A percentile compares a stretch with the other conserved stretches of the same genome.
phyloP scores from a whole-genome alignment of 2,888 invertebrate genomes.

The Drosophila vallismaia region DNA sequence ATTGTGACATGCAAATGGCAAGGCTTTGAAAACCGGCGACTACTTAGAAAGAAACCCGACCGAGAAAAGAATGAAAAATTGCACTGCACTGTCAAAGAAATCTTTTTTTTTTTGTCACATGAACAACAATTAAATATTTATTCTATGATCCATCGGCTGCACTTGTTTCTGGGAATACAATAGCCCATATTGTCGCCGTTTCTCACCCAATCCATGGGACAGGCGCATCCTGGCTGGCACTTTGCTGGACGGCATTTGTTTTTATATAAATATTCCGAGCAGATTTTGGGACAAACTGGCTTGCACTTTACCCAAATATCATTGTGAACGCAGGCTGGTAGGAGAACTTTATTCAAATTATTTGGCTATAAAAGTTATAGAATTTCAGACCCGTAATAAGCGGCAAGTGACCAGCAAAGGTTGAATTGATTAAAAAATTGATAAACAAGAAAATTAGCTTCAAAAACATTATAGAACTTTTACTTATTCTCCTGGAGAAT shows the following conservation, averaged over 20 bases:
- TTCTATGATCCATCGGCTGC: constrained; percentile 21
- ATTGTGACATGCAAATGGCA: constrained; percentile 69
- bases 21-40: constrained; percentile 28
- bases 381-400: neutral
- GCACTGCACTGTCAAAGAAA: neutral
- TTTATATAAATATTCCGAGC: neutral
- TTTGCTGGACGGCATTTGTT: constrained; percentile 8
- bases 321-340: constrained; percentile 6
- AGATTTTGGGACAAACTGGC: constrained; percentile 20
- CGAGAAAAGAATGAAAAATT: neutral
- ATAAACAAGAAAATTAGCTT: neutral
- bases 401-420: neutral
- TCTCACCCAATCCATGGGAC: constrained; percentile 8
- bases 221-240: constrained; percentile 25
- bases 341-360: neutral
- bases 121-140: neutral
- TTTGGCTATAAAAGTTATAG: no score
- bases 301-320: constrained; percentile 22
- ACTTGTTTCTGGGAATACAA: constrained; percentile 3
- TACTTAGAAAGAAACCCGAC: neutral
- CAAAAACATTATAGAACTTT: neutral
- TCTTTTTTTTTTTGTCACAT: neutral
- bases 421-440: neutral
- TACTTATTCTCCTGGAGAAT: neutral
- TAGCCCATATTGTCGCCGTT: neutral